phyloP scores from a whole-genome alignment of 2,797 vertebrate genomes.

The Chiroxiphia lanceolata region DNA sequence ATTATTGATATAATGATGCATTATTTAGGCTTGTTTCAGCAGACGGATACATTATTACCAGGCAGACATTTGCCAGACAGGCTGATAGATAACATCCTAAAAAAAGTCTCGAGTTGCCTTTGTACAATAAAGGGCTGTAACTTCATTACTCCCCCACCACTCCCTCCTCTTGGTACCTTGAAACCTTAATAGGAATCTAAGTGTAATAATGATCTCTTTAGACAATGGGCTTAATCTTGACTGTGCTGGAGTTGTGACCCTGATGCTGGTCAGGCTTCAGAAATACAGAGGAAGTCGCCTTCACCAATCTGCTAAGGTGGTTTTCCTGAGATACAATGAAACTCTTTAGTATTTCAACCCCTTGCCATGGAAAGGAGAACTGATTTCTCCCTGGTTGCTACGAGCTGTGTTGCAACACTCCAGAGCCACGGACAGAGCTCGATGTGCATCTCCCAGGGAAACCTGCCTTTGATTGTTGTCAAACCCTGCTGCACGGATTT shows the following conservation, averaged over 20 bases:
- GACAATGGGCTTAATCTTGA: neutral
- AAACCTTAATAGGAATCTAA: neutral
- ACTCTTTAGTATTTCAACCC: neutral
- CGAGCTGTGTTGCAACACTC: neutral
- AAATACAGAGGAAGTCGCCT: neutral
- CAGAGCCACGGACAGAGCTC: neutral
- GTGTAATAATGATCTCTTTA: neutral
- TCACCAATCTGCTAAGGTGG: neutral
- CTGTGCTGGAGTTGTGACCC: neutral
- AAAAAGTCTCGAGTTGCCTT: conserved; percentile 53
- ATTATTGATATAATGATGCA: conserved; percentile 68
- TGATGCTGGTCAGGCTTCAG: neutral
- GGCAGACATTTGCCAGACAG: conserved; percentile 67
- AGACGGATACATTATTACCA: conserved; percentile 59
- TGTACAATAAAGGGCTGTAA: neutral
- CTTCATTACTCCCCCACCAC: conserved; percentile 4
- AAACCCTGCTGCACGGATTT: neutral
- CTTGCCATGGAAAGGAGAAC: neutral
- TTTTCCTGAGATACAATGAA: neutral
- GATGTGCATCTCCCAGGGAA: conserved; percentile 48
- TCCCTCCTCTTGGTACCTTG: neutral
- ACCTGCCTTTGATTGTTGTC: conserved; percentile 22
- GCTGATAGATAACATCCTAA: conserved; percentile 64
- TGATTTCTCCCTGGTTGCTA: conserved; percentile 13
- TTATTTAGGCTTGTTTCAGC: conserved; percentile 69